Evolutionary conservation across 1,140 invertebrate species (phyloP).

Genomic region (Atta colombica): DNA sequence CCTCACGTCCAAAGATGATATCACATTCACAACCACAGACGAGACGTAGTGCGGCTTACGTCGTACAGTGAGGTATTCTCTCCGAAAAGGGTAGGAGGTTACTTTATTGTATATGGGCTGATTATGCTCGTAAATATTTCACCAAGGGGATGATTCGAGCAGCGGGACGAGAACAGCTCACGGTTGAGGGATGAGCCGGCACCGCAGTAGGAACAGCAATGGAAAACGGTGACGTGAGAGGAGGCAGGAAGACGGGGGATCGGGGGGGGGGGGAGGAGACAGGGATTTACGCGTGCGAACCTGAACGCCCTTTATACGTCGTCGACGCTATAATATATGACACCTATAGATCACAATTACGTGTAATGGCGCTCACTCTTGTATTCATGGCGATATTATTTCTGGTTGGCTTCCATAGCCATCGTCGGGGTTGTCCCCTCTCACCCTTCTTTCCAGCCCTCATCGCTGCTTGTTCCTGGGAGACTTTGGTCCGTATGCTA

Average conservation of each 20-base stretch:
- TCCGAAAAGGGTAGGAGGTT: slow-evolving; percentile 40
- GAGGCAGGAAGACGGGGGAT: slow-evolving; percentile 50
- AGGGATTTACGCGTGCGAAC: slow-evolving; percentile 81
- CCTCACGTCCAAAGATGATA: slow-evolving; percentile 39
- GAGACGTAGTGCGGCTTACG: neutral
- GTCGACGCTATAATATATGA: slow-evolving; percentile 82
- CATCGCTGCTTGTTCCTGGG: slow-evolving; percentile 64
- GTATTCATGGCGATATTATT: slow-evolving; percentile 84
- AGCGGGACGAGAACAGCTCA: slow-evolving; percentile 61
- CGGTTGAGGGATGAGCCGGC: slow-evolving; percentile 51
- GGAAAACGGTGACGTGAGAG: slow-evolving; percentile 61
- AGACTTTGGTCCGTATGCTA: slow-evolving; percentile 79
- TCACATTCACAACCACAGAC: slow-evolving; percentile 35
- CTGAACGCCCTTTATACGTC: slow-evolving; percentile 83
- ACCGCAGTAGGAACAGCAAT: slow-evolving; percentile 36
- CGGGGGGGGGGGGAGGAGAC: slow-evolving; percentile 47
- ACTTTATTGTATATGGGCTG: slow-evolving; percentile 78
- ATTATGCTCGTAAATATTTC: slow-evolving; percentile 82
- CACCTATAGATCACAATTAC: slow-evolving; percentile 85
- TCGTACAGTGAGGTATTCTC: neutral
- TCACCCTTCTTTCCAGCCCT: slow-evolving; percentile 32
- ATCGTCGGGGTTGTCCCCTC: slow-evolving; percentile 57
- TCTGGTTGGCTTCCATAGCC: slow-evolving; percentile 79
- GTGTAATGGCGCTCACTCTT: slow-evolving; percentile 84
- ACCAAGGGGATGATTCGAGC: slow-evolving; percentile 69